phyloP scores from a whole-genome alignment of 2,888 invertebrate species.

The Julus scandinavius region DNA sequence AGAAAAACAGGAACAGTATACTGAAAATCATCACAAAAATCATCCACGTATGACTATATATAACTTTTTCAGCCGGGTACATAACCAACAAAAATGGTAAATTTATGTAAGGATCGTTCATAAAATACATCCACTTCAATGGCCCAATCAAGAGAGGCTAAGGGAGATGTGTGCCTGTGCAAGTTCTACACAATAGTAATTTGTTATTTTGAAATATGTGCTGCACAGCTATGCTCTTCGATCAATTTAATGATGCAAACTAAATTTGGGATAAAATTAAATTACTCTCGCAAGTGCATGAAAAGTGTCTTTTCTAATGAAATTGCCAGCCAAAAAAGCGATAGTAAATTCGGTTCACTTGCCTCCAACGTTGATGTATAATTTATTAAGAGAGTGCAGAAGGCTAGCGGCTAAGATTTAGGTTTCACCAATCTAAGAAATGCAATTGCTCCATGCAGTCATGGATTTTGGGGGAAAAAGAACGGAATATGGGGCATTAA shows the following conservation, averaged over 20 bases:
- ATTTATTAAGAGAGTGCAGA: conserved; percentile 5
- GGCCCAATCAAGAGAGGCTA: not conserved
- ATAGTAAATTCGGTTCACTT: conserved; percentile 15
- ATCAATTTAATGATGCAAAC: conserved; percentile 38
- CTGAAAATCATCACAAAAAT: not conserved
- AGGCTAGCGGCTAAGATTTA: conserved; percentile 39
- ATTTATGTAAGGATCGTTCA: not conserved
- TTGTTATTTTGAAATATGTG: conserved; percentile 34
- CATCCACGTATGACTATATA: too few relatives aligned
- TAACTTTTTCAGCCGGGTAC: too few relatives aligned
- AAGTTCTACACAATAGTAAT: not conserved
- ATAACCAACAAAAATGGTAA: too few relatives aligned
- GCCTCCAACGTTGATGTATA: conserved; percentile 38
- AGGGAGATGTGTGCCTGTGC: not conserved
- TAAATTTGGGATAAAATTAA: conserved; percentile 22
- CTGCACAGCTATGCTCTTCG: not conserved
- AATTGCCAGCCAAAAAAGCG: conserved; percentile 5
- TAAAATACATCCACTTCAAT: not conserved
- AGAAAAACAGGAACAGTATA: not conserved
- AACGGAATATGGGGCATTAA: conserved; percentile 14
- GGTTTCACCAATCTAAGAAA: conserved; percentile 22
- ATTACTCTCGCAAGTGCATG: conserved; percentile 21
- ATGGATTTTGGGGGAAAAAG: conserved; percentile 28
- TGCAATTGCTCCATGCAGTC: not conserved
- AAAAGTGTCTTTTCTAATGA: conserved; percentile 40